Conservation (phyloP, 2,797 vertebrate genomes). For the Moxostoma hubbsi region DNA sequence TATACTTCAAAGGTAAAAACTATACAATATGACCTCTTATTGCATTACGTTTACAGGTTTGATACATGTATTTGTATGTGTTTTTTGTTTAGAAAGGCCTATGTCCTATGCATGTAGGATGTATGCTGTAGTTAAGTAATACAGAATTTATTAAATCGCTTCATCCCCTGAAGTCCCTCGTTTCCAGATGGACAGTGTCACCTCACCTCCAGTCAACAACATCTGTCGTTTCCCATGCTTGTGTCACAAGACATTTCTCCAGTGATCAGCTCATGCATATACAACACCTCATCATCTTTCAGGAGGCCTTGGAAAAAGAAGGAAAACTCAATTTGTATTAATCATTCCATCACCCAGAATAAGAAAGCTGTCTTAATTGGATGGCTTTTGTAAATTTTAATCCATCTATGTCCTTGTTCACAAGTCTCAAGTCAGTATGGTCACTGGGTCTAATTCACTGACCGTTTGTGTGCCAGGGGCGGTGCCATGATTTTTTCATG, state of each 20-base stretch:
- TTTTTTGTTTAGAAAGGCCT: neutral
- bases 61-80: neutral
- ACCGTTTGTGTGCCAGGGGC: no score
- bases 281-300: constrained; percentile 21
- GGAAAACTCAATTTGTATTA: constrained; percentile 9
- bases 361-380: neutral
- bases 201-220: constrained; percentile 32
- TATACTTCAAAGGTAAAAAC: no score
- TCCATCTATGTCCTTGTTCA: neutral
- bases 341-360: neutral
- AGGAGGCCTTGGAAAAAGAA: constrained; percentile 5
- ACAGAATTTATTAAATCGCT: constrained; percentile 15
- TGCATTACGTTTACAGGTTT: no score
- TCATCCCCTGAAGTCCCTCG: neutral
- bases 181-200: constrained; percentile 19
- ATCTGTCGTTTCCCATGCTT: constrained; percentile 34
- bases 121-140: constrained; percentile 3
- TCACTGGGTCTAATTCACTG: neutral
- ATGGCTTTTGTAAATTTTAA: constrained; percentile 5
- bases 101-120: neutral
- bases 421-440: neutral
- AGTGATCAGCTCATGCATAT: constrained; percentile 41
- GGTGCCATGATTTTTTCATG: no score
- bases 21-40: no score
- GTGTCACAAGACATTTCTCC: constrained; percentile 46